These are phyloP conservation scores for Limnephilus rhombicus DNA, from an alignment of 2,888 invertebrate species.

Conservation along the genomic window DNA sequence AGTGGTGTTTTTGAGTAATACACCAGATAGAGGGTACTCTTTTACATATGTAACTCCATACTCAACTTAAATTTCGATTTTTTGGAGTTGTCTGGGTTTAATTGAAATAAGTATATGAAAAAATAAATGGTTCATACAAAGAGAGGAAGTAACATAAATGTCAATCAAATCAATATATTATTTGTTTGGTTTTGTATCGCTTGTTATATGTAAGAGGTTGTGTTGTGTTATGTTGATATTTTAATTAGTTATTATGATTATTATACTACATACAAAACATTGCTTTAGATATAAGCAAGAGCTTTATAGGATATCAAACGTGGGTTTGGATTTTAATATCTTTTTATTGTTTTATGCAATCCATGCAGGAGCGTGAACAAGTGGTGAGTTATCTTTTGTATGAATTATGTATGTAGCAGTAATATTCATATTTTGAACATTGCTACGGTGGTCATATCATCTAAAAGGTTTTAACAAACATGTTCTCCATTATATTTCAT, in stretches of 20 bases:
- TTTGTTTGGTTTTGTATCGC: not conserved
- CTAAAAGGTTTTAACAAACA: not conserved
- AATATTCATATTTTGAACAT: conserved; percentile 29
- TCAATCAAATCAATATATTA: not conserved
- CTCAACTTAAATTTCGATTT: too few species aligned
- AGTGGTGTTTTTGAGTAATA: too few species aligned
- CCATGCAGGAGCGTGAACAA: conserved; percentile 68
- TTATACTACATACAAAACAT: not conserved
- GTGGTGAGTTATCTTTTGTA: conserved; percentile 65
- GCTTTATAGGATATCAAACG: not conserved
- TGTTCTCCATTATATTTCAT: not conserved
- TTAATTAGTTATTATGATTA: not conserved
- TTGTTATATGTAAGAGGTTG: not conserved
- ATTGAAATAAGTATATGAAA: too few species aligned
- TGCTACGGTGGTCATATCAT: not conserved
- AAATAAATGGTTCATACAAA: too few species aligned
- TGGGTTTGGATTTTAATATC: not conserved
- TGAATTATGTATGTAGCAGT: not conserved
- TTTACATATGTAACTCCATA: too few species aligned
- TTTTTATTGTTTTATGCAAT: conserved; percentile 37
- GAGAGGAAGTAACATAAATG: not conserved
- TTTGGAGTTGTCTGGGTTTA: too few species aligned
- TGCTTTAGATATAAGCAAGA: not conserved
- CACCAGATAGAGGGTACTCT: too few species aligned
- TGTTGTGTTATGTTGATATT: not conserved